These are phyloP conservation scores for Eurytoma californica DNA, from an alignment of 2,888 invertebrate species.

Conservation along the genomic window DNA sequence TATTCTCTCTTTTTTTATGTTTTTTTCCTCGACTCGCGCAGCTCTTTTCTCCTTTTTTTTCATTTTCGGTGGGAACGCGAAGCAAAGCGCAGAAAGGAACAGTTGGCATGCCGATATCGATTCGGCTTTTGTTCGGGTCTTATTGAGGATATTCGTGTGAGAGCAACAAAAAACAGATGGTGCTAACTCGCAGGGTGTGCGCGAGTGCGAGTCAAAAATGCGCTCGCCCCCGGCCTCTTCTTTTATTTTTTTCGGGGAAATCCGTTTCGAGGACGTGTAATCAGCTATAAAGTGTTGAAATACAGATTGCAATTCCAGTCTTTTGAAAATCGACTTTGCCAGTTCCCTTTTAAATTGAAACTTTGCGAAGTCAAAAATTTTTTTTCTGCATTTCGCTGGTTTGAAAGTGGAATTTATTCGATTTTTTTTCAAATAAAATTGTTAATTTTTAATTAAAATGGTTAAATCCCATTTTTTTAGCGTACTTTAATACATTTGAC, in stretches of 20 bases:
- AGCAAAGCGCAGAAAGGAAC: constrained; percentile 41
- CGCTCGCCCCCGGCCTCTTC: not conserved
- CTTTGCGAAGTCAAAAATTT: too few species aligned
- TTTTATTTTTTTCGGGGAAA: constrained; percentile 19
- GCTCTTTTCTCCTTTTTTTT: not conserved
- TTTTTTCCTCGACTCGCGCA: not conserved
- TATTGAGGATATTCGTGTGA: constrained; percentile 46
- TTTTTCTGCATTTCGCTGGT: too few species aligned
- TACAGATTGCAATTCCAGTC: too few species aligned
- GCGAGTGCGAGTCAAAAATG: constrained; percentile 1
- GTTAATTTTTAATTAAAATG: too few species aligned
- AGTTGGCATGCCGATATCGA: constrained; percentile 55
- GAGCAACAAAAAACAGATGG: constrained; percentile 45
- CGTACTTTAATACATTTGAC: too few species aligned
- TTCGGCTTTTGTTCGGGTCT: constrained; percentile 54
- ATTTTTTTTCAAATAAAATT: too few species aligned
- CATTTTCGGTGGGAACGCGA: constrained; percentile 31
- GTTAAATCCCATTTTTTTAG: too few species aligned
- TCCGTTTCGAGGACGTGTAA: constrained; percentile 6
- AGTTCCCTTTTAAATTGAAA: too few species aligned
- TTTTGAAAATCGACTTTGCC: too few species aligned
- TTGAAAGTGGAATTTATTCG: too few species aligned
- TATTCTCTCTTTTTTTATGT: not conserved
- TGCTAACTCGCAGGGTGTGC: constrained; percentile 31
- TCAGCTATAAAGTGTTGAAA: not conserved